Conservation (phyloP, 2,888 invertebrate genomes). For the Pocota personata region DNA sequence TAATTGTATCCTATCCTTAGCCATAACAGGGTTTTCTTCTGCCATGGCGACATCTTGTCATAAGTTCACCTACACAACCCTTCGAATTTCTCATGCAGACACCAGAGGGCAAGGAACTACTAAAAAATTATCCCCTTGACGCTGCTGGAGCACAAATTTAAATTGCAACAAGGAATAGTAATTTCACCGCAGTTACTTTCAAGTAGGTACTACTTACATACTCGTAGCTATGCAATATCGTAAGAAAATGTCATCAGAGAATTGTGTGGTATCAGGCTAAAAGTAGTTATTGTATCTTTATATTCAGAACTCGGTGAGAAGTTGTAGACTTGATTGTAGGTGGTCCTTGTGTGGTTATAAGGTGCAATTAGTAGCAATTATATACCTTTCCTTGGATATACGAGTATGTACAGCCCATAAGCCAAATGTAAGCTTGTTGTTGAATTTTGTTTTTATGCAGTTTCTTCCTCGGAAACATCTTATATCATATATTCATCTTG, state of each 20-base stretch:
- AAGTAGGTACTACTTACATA: too few species aligned
- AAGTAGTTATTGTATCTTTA: not conserved
- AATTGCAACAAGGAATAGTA: not conserved
- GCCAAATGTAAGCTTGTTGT: too few species aligned
- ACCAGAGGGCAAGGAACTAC: not conserved
- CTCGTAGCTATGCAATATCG: not conserved
- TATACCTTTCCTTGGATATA: too few species aligned
- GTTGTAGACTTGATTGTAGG: not conserved
- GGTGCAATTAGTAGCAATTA: too few species aligned
- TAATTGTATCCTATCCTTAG: slow-evolving; percentile 1
- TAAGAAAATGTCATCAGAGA: not conserved
- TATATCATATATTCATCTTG: too few species aligned
- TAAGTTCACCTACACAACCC: slow-evolving; percentile 9
- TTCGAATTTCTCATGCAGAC: slow-evolving; percentile 4
- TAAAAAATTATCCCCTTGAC: slow-evolving; percentile 30
- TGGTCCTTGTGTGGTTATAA: too few species aligned
- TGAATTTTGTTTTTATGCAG: too few species aligned
- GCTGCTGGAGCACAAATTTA: not conserved
- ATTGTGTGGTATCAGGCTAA: not conserved
- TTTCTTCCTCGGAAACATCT: too few species aligned
- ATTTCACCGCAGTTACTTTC: not conserved
- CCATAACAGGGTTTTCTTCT: slow-evolving; percentile 7
- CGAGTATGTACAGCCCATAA: too few species aligned
- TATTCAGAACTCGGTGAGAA: not conserved
- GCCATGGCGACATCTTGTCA: slow-evolving; percentile 22